A percentile compares a stretch with the other conserved stretches of the same genome.
These are phyloP conservation scores for Drosophila helvetica DNA, from an alignment of 2,888 invertebrate genomes.

Conservation along the genomic window DNA sequence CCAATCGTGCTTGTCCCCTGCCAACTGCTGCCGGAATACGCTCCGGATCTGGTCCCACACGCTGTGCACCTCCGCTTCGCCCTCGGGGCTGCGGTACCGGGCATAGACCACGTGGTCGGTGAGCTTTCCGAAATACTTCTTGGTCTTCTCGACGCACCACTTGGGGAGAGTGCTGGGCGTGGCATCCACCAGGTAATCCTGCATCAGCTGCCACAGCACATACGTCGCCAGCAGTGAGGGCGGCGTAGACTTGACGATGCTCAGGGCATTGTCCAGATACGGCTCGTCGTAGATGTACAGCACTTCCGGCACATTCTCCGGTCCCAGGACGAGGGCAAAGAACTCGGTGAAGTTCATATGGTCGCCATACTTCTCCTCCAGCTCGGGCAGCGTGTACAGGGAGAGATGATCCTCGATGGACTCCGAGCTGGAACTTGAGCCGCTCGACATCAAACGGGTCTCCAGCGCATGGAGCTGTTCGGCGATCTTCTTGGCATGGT, in stretches of 20 bases:
- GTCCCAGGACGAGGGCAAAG: constrained; percentile 66
- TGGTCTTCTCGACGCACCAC: constrained; percentile 69
- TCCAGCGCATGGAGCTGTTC: constrained; percentile 63
- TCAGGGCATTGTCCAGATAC: constrained; percentile 58
- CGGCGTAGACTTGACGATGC: constrained; percentile 52
- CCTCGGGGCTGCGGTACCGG: constrained; percentile 57
- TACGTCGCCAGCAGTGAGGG: constrained; percentile 66
- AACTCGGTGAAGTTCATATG: constrained; percentile 71
- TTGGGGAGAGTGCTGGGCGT: constrained; percentile 28
- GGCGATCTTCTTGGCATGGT: constrained; percentile 54
- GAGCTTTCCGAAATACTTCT: constrained; percentile 72
- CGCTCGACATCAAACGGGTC: constrained; percentile 40
- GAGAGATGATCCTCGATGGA: constrained; percentile 53
- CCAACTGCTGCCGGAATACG: constrained; percentile 65
- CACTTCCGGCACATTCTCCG: constrained; percentile 61
- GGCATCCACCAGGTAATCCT: constrained; percentile 61
- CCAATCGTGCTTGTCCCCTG: constrained; percentile 75
- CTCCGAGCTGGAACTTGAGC: constrained; percentile 28
- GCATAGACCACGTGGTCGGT: constrained; percentile 73
- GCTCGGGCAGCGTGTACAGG: constrained; percentile 50
- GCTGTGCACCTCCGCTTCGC: constrained; percentile 66
- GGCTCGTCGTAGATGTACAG: constrained; percentile 70
- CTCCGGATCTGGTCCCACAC: constrained; percentile 76
- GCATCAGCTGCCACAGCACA: constrained; percentile 72
- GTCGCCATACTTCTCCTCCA: constrained; percentile 54